Evolutionary conservation across 1,140 invertebrate genomes (phyloP).

Genomic region (Bradysia coprophila): DNA sequence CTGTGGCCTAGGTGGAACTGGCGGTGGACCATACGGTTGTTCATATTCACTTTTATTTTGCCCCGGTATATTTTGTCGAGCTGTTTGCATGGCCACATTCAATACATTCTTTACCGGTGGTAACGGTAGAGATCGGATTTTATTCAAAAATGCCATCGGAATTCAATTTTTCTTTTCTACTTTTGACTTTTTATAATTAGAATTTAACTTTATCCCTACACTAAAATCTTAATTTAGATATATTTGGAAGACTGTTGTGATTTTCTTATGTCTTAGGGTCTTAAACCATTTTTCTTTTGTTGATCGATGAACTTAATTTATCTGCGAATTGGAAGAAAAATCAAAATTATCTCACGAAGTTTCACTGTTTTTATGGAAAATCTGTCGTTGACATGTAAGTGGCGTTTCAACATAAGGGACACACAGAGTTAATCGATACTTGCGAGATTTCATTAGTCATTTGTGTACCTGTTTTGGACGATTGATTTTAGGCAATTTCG

Average conservation of each 20-base stretch:
- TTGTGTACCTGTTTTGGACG: too few relatives aligned
- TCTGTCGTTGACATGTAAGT: too few relatives aligned
- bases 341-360: too few relatives aligned
- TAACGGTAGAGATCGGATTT: slow-evolving; percentile 24
- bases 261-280: background rate
- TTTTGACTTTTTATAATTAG: background rate
- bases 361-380: too few relatives aligned
- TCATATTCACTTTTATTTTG: slow-evolving; percentile 23
- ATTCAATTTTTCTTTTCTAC: background rate
- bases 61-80: slow-evolving; percentile 56
- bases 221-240: background rate
- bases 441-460: too few relatives aligned
- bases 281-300: background rate
- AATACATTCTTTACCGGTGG: slow-evolving; percentile 53
- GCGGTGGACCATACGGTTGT: slow-evolving; percentile 23
- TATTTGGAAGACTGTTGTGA: background rate
- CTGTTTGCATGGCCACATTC: slow-evolving; percentile 60
- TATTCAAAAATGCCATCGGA: slow-evolving; percentile 22
- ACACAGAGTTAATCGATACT: too few relatives aligned
- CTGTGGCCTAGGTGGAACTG: slow-evolving; percentile 31
- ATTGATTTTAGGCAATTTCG: too few relatives aligned
- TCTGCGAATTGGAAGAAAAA: too few relatives aligned
- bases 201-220: background rate
- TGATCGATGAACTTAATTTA: background rate
- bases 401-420: too few relatives aligned